Conservation (phyloP, 53 echinoderm and acorn worm genomes). For the Pentamera pediparva region DNA sequence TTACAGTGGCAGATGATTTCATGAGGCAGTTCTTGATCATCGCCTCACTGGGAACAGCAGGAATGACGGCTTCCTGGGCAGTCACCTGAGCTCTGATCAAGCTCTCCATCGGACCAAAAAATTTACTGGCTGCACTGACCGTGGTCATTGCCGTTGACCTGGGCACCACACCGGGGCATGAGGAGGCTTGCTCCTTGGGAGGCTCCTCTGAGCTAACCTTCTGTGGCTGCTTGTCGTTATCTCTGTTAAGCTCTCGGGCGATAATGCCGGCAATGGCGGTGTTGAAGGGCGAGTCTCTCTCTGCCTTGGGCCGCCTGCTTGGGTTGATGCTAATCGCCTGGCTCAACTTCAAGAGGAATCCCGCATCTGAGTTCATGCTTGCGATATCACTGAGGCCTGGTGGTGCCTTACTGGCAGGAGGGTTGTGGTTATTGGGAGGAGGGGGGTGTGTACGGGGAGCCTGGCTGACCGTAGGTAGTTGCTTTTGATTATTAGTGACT, state of each 20-base stretch:
- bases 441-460: too few relatives aligned
- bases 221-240: slow-evolving; percentile 37
- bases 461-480: too few relatives aligned
- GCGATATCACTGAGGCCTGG: too few relatives aligned
- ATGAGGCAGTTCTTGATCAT: slow-evolving; percentile 19
- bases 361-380: too few relatives aligned
- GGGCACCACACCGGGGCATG: background rate
- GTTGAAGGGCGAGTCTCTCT: slow-evolving; percentile 41
- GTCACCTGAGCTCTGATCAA: background rate
- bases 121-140: background rate
- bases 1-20: background rate
- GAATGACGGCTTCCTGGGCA: slow-evolving; percentile 17
- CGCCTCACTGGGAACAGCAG: slow-evolving; percentile 20
- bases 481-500: too few relatives aligned
- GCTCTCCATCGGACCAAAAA: slow-evolving; percentile 10
- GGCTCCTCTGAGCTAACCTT: slow-evolving; percentile 46
- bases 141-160: background rate
- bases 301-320: background rate
- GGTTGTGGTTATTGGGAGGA: background rate
- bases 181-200: slow-evolving; percentile 29
- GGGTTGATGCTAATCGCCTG: slow-evolving; percentile 14
- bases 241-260: slow-evolving; percentile 53
- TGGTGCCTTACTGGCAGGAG: too few relatives aligned
- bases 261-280: slow-evolving; percentile 58
- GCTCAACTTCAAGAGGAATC: slow-evolving; percentile 23